These are phyloP conservation scores for Henricia sp. DNA, from an alignment of 53 echinoderm and acorn worm species.

Conservation along the genomic window DNA sequence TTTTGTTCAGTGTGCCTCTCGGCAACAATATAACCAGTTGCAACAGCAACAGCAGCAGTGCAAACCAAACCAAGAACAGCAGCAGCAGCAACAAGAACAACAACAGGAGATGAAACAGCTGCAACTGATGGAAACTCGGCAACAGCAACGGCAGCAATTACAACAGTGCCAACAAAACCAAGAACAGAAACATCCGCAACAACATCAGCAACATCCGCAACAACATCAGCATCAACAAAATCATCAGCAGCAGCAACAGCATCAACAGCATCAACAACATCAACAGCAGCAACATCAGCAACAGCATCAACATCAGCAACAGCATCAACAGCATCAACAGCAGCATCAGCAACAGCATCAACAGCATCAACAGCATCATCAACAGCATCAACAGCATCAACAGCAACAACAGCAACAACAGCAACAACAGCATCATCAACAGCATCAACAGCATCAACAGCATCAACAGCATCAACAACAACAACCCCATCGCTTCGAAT, in stretches of 20 bases:
- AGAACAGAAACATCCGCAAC: constrained; percentile 4
- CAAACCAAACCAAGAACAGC: background rate
- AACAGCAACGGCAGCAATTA: background rate
- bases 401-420: constrained; percentile 20
- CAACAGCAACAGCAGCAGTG: background rate
- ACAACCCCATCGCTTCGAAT: constrained; percentile 5
- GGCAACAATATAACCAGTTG: background rate
- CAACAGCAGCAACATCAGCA: constrained; percentile 13
- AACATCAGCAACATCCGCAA: constrained; percentile 7
- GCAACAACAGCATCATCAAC: constrained; percentile 5
- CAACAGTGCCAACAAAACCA: background rate
- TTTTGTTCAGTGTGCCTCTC: too few relatives aligned
- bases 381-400: background rate
- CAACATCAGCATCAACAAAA: constrained; percentile 12
- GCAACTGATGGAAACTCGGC: background rate
- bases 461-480: constrained; percentile 30
- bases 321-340: constrained; percentile 25
- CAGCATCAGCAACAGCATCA: constrained; percentile 12
- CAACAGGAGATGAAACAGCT: background rate
- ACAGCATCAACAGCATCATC: constrained; percentile 16
- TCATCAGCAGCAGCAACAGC: constrained; percentile 9
- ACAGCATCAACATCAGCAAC: constrained; percentile 26
- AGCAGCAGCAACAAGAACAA: constrained; percentile 13
- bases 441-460: constrained; percentile 23
- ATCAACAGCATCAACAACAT: background rate